Evolutionary conservation across 2,113 vertebrate genomes (phyloP).

Genomic region (Phainopepla nitens): DNA sequence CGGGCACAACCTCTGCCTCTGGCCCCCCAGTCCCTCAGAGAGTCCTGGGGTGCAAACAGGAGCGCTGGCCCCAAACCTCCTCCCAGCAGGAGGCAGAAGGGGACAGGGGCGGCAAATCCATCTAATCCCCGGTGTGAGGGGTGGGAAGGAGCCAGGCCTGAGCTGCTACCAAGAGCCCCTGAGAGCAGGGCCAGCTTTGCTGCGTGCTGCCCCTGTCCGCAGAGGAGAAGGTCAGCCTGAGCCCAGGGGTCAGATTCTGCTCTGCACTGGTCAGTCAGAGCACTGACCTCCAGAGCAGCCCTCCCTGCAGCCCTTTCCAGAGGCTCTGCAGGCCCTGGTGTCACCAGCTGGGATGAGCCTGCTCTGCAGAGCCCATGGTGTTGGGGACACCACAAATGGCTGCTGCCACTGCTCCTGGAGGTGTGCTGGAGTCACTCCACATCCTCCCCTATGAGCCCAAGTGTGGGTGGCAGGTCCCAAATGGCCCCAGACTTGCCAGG

Average conservation of each 20-base stretch:
- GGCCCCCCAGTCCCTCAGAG: fast-evolving
- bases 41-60: neutral
- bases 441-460: neutral
- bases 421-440: neutral
- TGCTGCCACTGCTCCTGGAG: neutral
- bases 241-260: fast-evolving
- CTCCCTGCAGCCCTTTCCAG: neutral
- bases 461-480: neutral
- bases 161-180: neutral
- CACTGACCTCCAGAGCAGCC: neutral
- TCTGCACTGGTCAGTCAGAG: neutral
- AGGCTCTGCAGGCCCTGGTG: neutral
- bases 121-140: neutral
- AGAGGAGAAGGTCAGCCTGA: neutral
- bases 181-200: neutral
- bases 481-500: neutral
- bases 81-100: neutral
- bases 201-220: neutral
- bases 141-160: neutral
- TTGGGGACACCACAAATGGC: neutral
- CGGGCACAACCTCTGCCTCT: neutral
- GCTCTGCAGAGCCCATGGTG: fast-evolving
- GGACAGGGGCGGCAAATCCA: neutral
- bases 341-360: fast-evolving
- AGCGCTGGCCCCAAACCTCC: neutral